Base-by-base conservation (phyloP, 2,113 vertebrate genomes). In the Hippocampus zosterae region DNA sequence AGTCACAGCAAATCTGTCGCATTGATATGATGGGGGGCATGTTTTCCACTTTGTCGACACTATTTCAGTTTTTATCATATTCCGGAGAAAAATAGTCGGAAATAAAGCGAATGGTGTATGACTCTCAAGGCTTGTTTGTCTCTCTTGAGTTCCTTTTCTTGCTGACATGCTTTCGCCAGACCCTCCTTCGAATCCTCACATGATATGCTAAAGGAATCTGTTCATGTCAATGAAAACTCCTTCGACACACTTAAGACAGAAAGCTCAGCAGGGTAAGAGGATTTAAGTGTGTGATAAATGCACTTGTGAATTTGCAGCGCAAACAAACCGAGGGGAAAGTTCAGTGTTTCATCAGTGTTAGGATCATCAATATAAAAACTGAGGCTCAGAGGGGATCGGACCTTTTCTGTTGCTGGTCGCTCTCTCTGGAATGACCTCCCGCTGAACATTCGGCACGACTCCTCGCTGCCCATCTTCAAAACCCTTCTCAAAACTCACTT, bases 271-370 rank as follows among this genome's bases (percentile, higher is more conserved):
- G 16, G 73, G 56, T 91, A 91, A 91, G 87, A 89, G 88, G 89
- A 90, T 92, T 90, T 83, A 75, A 68, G 76, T 67, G 78, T 76
- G 19, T 72, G 69, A 66, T 87, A 83, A 83, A 74, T 67, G 62
- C 70, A 68, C 71, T 84, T 86, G 48, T 74, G 55, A 79, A 76
- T 79, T 68, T 25, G 7, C 55, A 53, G 68, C 65, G 42, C 42
- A 40, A 64, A 37, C 67, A 69, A 65, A 63, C 40, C 80, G 72
- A 77, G 71, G 59, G 56, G 78, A 78, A 77, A 75, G 27, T 29
- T 59, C 56, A 59, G 4, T 15, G 56, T 16, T 5, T 29, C 56
- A 16, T 15, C 25, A 27, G 27, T 3, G 27, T 29, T 50, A 0
- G 4, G 8, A 53, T 15, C 8, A 10, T n/a, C 21, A 53, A 53